Conservation (phyloP, 2,797 vertebrate genomes). For the Syndactyla subalaris region DNA sequence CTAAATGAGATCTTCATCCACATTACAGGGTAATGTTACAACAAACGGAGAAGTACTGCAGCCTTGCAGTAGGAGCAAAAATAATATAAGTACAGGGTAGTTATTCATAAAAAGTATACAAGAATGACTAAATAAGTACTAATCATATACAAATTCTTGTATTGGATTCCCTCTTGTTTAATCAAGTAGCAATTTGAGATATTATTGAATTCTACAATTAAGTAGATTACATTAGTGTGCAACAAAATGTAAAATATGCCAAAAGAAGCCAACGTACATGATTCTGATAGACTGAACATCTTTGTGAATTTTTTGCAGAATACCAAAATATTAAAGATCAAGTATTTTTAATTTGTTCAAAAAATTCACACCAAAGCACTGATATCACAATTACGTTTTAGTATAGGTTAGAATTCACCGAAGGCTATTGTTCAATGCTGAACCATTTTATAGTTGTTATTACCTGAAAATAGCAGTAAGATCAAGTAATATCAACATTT, state of each 20-base stretch:
- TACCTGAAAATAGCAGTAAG: not conserved
- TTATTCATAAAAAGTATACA: not conserved
- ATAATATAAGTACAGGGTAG: not conserved
- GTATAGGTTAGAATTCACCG: not conserved
- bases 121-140: not conserved
- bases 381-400: not conserved
- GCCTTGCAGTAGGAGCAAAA: not conserved
- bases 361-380: not conserved
- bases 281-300: not conserved
- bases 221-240: not conserved
- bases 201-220: not conserved
- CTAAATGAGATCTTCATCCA: not conserved
- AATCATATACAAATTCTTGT: not conserved
- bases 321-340: not conserved
- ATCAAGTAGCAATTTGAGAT: not conserved
- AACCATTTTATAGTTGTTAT: not conserved
- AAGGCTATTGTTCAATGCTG: not conserved
- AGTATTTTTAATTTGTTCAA: not conserved
- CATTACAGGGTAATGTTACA: not conserved
- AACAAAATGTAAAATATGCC: not conserved
- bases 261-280: not conserved
- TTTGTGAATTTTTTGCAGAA: not conserved
- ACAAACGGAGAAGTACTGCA: not conserved
- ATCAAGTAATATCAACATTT: not conserved
- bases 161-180: not conserved